These are phyloP conservation scores for Rostratula benghalensis DNA, from an alignment of 2,113 vertebrate species.

Conservation along the genomic window DNA sequence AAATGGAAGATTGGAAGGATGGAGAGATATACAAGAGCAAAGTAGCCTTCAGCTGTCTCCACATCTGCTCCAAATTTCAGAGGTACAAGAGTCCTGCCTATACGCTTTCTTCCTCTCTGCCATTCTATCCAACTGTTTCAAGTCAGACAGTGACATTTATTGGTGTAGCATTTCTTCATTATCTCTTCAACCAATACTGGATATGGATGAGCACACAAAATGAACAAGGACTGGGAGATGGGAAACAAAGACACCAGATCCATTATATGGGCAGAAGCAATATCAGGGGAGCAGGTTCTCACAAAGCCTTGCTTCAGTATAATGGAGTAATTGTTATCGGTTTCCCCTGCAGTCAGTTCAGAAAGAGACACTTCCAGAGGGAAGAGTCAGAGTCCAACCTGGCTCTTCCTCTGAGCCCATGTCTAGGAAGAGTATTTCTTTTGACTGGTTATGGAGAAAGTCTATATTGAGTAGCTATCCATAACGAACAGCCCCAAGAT, in stretches of 20 bases:
- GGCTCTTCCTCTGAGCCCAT: background rate
- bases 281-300: background rate
- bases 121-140: background rate
- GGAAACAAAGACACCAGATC: background rate
- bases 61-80: background rate
- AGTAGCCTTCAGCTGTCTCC: background rate
- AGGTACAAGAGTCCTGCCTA: background rate
- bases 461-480: background rate
- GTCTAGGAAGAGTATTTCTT: background rate
- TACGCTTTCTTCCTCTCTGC: fast-evolving
- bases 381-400: background rate
- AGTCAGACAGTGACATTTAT: background rate
- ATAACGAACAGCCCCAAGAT: background rate
- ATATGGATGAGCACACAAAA: background rate
- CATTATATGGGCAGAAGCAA: no score
- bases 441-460: background rate
- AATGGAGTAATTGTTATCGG: background rate
- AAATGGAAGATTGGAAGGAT: background rate
- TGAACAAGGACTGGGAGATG: background rate
- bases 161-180: background rate
- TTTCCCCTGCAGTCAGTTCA: background rate
- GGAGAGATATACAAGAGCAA: background rate
- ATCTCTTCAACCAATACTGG: background rate
- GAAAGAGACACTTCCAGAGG: background rate
- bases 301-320: background rate